phyloP scores from a whole-genome alignment of 2,888 invertebrate genomes.

The Ganaspis brasiliensis region DNA sequence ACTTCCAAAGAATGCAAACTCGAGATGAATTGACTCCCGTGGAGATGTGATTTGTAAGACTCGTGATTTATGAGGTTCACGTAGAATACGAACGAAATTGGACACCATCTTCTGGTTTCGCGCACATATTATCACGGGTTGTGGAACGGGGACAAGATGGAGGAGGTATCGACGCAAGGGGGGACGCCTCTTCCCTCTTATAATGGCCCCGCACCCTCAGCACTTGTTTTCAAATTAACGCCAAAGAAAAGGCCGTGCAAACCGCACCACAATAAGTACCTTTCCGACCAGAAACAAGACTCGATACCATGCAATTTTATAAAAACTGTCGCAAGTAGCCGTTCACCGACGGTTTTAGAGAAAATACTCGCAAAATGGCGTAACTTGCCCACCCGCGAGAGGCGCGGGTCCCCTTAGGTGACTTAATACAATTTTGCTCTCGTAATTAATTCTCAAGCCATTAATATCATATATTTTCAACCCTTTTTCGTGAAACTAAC shows the following conservation, averaged over 20 bases:
- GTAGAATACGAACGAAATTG: constrained; percentile 42
- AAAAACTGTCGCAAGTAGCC: constrained; percentile 30
- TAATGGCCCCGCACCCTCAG: constrained; percentile 45
- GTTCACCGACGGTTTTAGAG: constrained; percentile 49
- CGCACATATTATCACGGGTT: constrained; percentile 71
- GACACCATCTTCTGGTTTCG: constrained; percentile 64
- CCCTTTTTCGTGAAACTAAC: neutral
- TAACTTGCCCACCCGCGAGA: constrained; percentile 53
- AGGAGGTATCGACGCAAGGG: constrained; percentile 55
- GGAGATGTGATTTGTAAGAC: neutral
- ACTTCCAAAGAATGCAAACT: neutral
- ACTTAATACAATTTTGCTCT: neutral
- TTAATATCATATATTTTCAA: neutral
- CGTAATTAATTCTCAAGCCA: neutral
- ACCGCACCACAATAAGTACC: constrained; percentile 2
- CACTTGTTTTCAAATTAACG: constrained; percentile 28
- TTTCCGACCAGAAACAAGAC: neutral
- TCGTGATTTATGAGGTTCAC: neutral
- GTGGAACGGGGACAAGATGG: constrained; percentile 74
- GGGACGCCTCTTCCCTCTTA: constrained; percentile 58
- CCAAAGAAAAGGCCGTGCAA: neutral
- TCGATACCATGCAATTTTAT: constrained; percentile 13
- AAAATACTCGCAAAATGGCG: constrained; percentile 62
- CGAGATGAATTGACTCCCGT: neutral
- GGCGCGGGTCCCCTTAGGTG: neutral